A percentile compares a stretch with the other conserved stretches of the same genome.
Conservation (phyloP, 2,113 vertebrate species). For the Thymallus thymallus region DNA sequence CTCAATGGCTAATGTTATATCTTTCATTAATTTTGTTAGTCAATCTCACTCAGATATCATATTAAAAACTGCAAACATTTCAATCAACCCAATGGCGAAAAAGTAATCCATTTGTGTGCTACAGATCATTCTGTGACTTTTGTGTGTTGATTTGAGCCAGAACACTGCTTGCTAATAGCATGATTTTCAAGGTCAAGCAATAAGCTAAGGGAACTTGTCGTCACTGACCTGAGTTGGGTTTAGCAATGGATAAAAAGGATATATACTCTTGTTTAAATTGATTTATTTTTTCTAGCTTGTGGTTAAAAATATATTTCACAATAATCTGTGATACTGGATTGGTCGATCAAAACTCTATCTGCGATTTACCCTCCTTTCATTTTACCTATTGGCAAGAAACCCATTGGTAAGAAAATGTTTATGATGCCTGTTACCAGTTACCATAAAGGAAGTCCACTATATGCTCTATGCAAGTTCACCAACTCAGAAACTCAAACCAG, state of each 20-base stretch:
- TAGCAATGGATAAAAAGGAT: too few species aligned
- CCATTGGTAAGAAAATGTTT: neutral
- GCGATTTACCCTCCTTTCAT: neutral
- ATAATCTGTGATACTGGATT: too few species aligned
- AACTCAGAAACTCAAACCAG: conserved; percentile 21
- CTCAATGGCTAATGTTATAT: too few species aligned
- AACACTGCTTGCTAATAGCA: neutral
- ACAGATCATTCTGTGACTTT: neutral
- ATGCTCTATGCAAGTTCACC: neutral
- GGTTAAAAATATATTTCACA: neutral
- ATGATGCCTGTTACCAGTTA: conserved; percentile 41
- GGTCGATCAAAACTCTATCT: neutral
- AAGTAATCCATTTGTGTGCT: neutral
- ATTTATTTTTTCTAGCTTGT: neutral
- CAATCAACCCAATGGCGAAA: too few species aligned
- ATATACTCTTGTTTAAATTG: neutral
- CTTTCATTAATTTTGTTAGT: too few species aligned
- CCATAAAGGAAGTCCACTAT: conserved; percentile 18
- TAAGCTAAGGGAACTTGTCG: too few species aligned
- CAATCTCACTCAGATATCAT: too few species aligned
- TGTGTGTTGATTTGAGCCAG: neutral
- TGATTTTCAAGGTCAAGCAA: too few species aligned
- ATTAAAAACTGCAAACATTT: too few species aligned
- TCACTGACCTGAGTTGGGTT: too few species aligned
- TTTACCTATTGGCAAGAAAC: neutral